These are phyloP conservation scores for Microtus ochrogaster DNA, from an alignment of 2,113 vertebrate genomes.

Conservation along the genomic window DNA sequence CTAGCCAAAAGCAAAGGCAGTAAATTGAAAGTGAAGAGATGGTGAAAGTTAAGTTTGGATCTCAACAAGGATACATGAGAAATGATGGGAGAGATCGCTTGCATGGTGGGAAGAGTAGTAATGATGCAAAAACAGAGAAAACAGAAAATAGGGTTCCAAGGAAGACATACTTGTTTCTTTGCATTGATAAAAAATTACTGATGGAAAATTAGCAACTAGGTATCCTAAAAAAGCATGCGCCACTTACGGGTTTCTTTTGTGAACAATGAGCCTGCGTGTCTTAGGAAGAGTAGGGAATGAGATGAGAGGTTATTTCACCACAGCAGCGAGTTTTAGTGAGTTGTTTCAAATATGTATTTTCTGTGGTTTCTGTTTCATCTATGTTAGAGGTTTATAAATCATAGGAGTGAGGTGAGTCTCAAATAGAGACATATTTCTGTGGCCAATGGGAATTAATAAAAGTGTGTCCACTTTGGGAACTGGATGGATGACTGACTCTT, in stretches of 20 bases:
- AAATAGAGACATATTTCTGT: not conserved
- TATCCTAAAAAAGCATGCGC: not conserved
- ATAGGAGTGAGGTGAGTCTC: not conserved
- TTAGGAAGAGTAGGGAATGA: not conserved
- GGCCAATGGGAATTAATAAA: constrained; percentile 1
- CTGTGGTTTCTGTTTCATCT: constrained; percentile 2
- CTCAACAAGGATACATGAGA: not conserved
- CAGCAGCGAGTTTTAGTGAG: not conserved
- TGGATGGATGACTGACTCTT: not conserved
- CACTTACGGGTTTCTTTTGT: not conserved
- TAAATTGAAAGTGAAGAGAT: not conserved
- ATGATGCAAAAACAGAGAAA: not conserved
- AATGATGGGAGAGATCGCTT: not conserved
- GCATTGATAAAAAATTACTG: not conserved
- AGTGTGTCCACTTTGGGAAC: not conserved
- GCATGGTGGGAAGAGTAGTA: not conserved
- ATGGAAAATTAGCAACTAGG: not conserved
- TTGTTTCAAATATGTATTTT: constrained; percentile 1
- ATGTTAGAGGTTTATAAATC: constrained; percentile 14
- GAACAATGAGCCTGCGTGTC: not conserved
- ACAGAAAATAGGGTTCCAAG: not conserved
- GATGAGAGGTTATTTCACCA: not conserved
- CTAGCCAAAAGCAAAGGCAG: not conserved
- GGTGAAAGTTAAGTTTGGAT: not conserved
- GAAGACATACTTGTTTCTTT: not conserved